These are phyloP conservation scores for Cistogaster globosa DNA, from an alignment of 2,888 invertebrate species.

Conservation along the genomic window DNA sequence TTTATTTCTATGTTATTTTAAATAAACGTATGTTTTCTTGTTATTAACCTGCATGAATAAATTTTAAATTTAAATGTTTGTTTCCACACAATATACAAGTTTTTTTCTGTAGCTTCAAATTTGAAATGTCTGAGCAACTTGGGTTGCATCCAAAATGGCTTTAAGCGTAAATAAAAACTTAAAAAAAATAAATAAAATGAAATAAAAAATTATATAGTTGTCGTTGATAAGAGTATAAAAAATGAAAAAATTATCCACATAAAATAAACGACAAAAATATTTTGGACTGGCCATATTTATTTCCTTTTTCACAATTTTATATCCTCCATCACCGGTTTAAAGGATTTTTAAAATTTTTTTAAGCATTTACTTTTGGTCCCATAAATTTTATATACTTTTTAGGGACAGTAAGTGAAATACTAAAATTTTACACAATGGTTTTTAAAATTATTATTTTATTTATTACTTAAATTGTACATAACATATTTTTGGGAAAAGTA, in stretches of 20 bases:
- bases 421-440: too few relatives aligned
- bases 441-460: too few relatives aligned
- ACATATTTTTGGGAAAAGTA: too few relatives aligned
- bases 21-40: not conserved
- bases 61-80: not conserved
- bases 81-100: not conserved
- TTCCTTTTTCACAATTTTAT: not conserved
- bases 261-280: slow-evolving; percentile 12
- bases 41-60: not conserved
- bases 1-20: not conserved
- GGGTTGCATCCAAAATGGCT: slow-evolving; percentile 50
- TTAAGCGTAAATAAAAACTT: not conserved
- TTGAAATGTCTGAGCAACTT: slow-evolving; percentile 11
- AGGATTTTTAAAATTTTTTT: too few relatives aligned
- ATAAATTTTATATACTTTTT: too few relatives aligned
- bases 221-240: slow-evolving; percentile 44
- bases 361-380: too few relatives aligned
- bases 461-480: too few relatives aligned
- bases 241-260: slow-evolving; percentile 30
- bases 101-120: not conserved
- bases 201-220: slow-evolving; percentile 21
- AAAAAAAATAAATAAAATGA: not conserved
- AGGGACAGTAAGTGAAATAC: too few relatives aligned
- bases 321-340: too few relatives aligned
- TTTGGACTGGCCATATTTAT: slow-evolving; percentile 27